phyloP scores from a whole-genome alignment of 1,140 invertebrate genomes.

The Drosophila paulistorum region DNA sequence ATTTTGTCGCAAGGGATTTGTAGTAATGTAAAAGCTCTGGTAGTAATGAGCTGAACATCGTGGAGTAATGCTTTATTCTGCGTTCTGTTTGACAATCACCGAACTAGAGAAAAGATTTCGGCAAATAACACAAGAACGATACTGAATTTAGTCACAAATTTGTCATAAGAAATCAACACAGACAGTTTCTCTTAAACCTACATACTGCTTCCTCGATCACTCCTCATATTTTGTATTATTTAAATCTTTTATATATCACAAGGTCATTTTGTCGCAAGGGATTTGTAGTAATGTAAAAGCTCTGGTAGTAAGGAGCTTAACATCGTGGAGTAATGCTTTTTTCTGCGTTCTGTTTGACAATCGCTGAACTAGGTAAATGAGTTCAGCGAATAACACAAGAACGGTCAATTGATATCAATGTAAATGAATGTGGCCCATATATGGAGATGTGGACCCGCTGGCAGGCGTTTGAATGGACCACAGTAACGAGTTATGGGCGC shows the following conservation, averaged over 20 bases:
- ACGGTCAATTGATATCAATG: constrained; percentile 27
- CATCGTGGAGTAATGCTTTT: constrained; percentile 44
- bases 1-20: constrained; percentile 30
- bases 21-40: constrained; percentile 17
- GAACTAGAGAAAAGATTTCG: constrained; percentile 34
- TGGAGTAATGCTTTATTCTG: constrained; percentile 42
- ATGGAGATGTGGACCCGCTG: constrained; percentile 72
- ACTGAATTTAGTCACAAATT: neutral
- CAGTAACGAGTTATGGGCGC: constrained; percentile 80
- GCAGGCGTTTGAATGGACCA: constrained; percentile 40
- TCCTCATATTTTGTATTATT: too few species aligned
- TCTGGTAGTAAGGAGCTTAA: constrained; percentile 27
- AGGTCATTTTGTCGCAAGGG: constrained; percentile 33
- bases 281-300: constrained; percentile 43
- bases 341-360: constrained; percentile 73
- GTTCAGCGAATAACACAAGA: constrained; percentile 66
- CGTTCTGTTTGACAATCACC: constrained; percentile 74
- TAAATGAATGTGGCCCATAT: constrained; percentile 66
- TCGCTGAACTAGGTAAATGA: constrained; percentile 45
- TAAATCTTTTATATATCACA: neutral
- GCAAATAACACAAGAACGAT: constrained; percentile 64
- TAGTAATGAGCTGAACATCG: constrained; percentile 33
- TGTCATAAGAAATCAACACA: too few species aligned
- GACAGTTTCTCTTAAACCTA: too few species aligned
- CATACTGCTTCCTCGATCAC: too few species aligned